phyloP scores from a whole-genome alignment of 1,140 invertebrate species.

The Drosophila equinoxialis region DNA sequence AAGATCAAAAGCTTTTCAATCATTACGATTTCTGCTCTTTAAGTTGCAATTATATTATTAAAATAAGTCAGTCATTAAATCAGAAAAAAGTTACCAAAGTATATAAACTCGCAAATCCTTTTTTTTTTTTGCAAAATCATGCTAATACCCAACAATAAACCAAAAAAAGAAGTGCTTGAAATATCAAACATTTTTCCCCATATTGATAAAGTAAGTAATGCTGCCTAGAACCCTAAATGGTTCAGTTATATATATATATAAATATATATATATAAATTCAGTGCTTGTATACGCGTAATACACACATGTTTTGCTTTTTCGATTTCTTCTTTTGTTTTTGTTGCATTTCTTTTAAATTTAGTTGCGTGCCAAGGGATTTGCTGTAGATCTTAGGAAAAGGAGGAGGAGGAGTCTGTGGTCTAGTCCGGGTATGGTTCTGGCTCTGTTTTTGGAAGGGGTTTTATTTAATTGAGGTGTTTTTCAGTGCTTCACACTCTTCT shows the following conservation, averaged over 20 bases:
- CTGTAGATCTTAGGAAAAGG: constrained; percentile 33
- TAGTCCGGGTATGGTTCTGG: neutral
- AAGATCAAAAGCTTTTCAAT: too few species aligned
- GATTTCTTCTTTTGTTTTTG: constrained; percentile 2
- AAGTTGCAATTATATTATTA: too few species aligned
- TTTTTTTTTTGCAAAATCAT: constrained; percentile 5
- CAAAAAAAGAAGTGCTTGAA: constrained; percentile 31
- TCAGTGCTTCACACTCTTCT: constrained; percentile 8
- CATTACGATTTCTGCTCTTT: too few species aligned
- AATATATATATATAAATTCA: constrained; percentile 65
- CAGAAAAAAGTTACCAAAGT: too few species aligned
- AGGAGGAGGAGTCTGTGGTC: neutral
- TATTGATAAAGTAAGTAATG: constrained; percentile 64
- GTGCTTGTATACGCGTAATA: constrained; percentile 68
- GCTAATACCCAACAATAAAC: constrained; percentile 7
- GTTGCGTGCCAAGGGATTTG: constrained; percentile 58
- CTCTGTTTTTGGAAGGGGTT: neutral
- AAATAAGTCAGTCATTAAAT: too few species aligned
- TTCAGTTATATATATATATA: constrained; percentile 51
- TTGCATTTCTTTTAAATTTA: neutral
- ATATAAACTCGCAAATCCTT: too few species aligned
- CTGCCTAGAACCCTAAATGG: constrained; percentile 69
- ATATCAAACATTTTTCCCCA: constrained; percentile 25
- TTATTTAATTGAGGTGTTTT: neutral
- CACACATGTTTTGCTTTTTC: constrained; percentile 35